Conservation (phyloP, 30 jellyfish, hydroid and myxozoan genomes). For the Pelagia noctiluca region DNA sequence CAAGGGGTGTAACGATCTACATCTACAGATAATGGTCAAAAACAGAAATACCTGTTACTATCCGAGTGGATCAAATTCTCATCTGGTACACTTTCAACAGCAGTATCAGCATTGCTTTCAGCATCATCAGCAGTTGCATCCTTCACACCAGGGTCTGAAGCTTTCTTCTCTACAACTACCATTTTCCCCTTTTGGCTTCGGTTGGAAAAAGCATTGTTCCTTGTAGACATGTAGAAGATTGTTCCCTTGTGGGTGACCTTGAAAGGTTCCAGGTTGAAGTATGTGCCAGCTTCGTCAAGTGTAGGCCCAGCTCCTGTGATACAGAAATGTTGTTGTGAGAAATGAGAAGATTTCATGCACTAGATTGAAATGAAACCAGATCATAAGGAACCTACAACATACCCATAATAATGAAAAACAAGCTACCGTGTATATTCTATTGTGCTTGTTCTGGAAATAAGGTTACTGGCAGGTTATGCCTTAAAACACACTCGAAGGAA, state of each 20-base stretch:
- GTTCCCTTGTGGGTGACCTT: conserved; percentile 78
- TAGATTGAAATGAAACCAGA: background rate
- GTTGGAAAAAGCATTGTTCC: conserved; percentile 88
- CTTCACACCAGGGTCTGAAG: too few species aligned
- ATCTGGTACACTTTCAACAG: background rate
- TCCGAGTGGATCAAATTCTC: background rate
- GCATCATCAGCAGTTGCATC: background rate
- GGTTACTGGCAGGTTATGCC: too few species aligned
- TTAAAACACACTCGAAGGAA: too few species aligned
- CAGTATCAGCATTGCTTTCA: background rate
- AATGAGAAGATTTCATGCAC: background rate
- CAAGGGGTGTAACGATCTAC: too few species aligned
- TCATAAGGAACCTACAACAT: background rate
- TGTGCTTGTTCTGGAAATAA: too few species aligned
- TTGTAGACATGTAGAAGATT: conserved; percentile 83
- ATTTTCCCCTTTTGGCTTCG: conserved; percentile 90
- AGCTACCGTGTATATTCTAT: background rate
- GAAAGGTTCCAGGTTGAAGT: conserved; percentile 77
- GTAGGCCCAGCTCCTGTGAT: conserved; percentile 50
- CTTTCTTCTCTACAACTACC: conserved; percentile 3
- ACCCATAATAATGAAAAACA: background rate
- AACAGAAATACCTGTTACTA: background rate
- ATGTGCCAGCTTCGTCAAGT: conserved; percentile 90
- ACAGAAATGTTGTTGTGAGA: background rate
- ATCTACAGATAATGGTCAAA: background rate